Conservation (phyloP, 2,113 vertebrate species). For the Peromyscus polionotus region DNA sequence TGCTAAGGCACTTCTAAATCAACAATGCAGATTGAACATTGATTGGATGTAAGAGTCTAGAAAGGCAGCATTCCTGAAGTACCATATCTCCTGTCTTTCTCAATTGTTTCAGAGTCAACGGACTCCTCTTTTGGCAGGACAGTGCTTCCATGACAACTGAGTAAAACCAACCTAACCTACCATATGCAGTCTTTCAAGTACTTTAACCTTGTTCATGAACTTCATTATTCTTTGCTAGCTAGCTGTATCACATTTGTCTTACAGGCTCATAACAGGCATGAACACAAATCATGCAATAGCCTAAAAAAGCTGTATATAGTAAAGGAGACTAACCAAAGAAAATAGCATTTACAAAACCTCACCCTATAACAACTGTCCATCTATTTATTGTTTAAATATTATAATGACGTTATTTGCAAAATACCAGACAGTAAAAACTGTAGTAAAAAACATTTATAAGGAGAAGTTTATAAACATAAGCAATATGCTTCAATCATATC, state of each 20-base stretch:
- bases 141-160: not conserved
- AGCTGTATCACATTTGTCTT: not conserved
- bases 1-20: not conserved
- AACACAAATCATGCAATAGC: not conserved
- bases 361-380: not conserved
- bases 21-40: not conserved
- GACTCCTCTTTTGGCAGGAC: not conserved
- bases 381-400: not conserved
- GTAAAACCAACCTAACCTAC: not conserved
- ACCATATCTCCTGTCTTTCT: not conserved
- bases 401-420: not conserved
- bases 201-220: fast-evolving
- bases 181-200: not conserved
- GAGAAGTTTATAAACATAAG: not conserved
- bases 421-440: not conserved
- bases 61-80: not conserved
- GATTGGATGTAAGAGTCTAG: not conserved
- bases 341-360: not conserved
- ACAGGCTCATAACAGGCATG: not conserved
- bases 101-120: not conserved
- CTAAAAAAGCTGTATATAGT: not conserved
- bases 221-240: not conserved
- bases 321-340: not conserved
- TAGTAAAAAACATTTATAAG: not conserved
- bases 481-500: not conserved